phyloP scores from a whole-genome alignment of 2,888 invertebrate genomes.

The Xylota sylvarum region DNA sequence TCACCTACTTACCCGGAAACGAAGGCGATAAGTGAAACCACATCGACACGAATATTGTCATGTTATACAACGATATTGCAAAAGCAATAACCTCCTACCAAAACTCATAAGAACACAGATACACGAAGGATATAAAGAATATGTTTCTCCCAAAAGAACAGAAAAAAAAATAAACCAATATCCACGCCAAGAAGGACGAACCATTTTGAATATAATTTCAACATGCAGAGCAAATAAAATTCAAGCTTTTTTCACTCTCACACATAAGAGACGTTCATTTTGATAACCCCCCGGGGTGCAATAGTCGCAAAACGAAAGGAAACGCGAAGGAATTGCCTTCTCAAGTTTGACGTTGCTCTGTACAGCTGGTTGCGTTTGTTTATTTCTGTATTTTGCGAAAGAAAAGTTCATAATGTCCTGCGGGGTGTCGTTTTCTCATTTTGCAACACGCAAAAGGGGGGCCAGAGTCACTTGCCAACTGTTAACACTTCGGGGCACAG shows the following conservation, averaged over 20 bases:
- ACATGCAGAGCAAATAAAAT: conserved; percentile 23
- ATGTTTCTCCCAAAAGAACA: conserved; percentile 25
- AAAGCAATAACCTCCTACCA: conserved; percentile 29
- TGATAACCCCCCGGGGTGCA: conserved; percentile 52
- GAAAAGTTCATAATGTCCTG: conserved; percentile 55
- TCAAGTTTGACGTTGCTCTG: conserved; percentile 22
- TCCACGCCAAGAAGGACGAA: conserved; percentile 9
- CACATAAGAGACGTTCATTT: conserved; percentile 16
- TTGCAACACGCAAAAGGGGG: conserved; percentile 3
- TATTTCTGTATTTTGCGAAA: conserved; percentile 25
- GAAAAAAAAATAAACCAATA: conserved; percentile 1
- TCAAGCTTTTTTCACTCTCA: conserved; percentile 49
- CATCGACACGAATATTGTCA: conserved; percentile 57
- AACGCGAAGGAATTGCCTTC: conserved; percentile 31
- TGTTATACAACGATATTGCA: conserved; percentile 26
- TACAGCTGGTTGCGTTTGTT: conserved; percentile 22
- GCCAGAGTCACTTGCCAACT: conserved; percentile 37
- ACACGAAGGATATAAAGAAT: conserved; percentile 18
- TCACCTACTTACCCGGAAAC: conserved; percentile 20
- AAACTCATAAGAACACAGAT: conserved; percentile 29
- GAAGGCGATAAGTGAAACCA: conserved; percentile 34
- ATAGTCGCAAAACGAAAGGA: conserved; percentile 17
- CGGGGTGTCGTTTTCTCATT: conserved; percentile 39
- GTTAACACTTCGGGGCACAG: conserved; percentile 41
- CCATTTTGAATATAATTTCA: conserved; percentile 41